Evolutionary conservation across 2,797 vertebrate species (phyloP).

Genomic region (Megaceryle alcyon): DNA sequence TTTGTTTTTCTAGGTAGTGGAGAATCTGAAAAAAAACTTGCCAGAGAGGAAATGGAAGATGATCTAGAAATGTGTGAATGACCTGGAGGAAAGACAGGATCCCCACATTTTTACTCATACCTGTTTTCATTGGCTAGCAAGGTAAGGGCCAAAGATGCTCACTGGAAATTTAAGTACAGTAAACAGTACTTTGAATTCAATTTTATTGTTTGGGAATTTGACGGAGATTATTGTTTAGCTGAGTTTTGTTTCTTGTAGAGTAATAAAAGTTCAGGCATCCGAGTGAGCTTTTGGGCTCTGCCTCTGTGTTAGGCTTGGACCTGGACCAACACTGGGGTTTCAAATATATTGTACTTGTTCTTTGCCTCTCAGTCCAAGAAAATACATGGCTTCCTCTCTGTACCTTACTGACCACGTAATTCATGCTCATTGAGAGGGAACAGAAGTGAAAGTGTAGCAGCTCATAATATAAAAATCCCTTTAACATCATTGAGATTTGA

Average conservation of each 20-base stretch:
- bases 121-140: background rate
- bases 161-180: background rate
- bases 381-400: background rate
- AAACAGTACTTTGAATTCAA: background rate
- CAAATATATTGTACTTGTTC: background rate
- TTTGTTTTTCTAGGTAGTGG: background rate
- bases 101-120: background rate
- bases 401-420: background rate
- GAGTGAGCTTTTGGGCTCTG: background rate
- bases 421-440: background rate
- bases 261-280: background rate
- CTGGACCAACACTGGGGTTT: background rate
- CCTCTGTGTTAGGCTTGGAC: background rate
- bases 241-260: background rate
- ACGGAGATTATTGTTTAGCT: background rate
- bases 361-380: background rate
- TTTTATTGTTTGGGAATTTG: background rate
- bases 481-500: background rate
- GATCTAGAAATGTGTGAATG: background rate
- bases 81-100: background rate
- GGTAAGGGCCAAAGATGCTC: background rate
- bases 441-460: background rate
- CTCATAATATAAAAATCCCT: background rate
- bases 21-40: background rate
- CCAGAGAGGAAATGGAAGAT: background rate